These are phyloP conservation scores for Scolopax bukidnonensis DNA, from an alignment of 2,797 vertebrate species.

Conservation along the genomic window DNA sequence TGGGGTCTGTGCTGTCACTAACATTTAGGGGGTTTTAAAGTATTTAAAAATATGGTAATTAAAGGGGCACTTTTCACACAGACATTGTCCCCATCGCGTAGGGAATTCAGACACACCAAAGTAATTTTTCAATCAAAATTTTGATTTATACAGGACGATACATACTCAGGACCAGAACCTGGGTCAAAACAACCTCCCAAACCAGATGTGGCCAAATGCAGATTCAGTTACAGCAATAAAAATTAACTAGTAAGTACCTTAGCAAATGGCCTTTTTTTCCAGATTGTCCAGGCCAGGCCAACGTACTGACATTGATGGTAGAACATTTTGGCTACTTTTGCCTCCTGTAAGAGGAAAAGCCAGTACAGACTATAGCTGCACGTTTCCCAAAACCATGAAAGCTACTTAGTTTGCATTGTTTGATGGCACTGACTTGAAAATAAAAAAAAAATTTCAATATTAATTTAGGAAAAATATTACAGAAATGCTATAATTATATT, in stretches of 20 bases:
- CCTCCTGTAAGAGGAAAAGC: slow-evolving; percentile 16
- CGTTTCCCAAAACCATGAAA: background rate
- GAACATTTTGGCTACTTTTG: background rate
- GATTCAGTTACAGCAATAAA: background rate
- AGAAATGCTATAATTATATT: background rate
- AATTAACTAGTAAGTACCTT: background rate
- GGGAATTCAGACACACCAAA: background rate
- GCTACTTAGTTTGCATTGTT: background rate
- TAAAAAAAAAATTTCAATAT: background rate
- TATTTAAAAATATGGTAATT: background rate
- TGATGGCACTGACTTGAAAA: background rate
- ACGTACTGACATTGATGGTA: background rate
- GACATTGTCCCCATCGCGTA: background rate
- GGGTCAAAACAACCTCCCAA: background rate
- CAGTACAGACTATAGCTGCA: background rate
- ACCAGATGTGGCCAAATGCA: background rate
- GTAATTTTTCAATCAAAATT: background rate
- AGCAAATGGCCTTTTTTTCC: background rate
- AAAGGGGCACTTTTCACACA: background rate
- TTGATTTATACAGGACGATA: background rate
- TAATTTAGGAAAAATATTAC: background rate
- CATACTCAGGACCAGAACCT: background rate
- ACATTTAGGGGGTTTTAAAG: background rate
- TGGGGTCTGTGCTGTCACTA: background rate
- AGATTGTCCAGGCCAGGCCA: background rate